A percentile compares a stretch with the other conserved stretches of the same genome.
Evolutionary conservation across 2,888 invertebrate species (phyloP).

Genomic region (Acleris laterana): DNA sequence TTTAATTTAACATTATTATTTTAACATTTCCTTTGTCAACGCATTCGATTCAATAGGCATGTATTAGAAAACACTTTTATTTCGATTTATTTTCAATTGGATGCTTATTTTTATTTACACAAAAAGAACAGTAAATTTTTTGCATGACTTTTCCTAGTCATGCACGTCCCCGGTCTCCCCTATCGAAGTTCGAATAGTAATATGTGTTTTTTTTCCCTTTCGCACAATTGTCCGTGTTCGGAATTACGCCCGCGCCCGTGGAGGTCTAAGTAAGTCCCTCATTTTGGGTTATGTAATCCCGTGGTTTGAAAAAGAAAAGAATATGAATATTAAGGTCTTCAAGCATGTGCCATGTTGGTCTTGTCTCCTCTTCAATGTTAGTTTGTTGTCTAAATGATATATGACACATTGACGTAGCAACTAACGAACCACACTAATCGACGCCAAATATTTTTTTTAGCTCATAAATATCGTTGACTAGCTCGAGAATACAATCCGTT

Average conservation of each 20-base stretch:
- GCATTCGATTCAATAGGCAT: slow-evolving; percentile 49
- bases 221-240: slow-evolving; percentile 80
- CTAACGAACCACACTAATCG: too few relatives aligned
- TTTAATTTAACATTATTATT: slow-evolving; percentile 43
- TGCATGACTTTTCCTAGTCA: slow-evolving; percentile 52
- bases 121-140: slow-evolving; percentile 42
- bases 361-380: slow-evolving; percentile 17
- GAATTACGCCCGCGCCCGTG: slow-evolving; percentile 78
- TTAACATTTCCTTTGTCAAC: slow-evolving; percentile 33
- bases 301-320: too few relatives aligned
- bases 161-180: slow-evolving; percentile 52
- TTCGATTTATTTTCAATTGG: slow-evolving; percentile 46
- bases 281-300: slow-evolving; percentile 9
- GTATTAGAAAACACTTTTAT: slow-evolving; percentile 48
- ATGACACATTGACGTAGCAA: slow-evolving; percentile 25
- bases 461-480: too few relatives aligned
- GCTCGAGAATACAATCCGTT: too few relatives aligned
- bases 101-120: slow-evolving; percentile 44
- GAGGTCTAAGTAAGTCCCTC: slow-evolving; percentile 81
- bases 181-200: slow-evolving; percentile 56
- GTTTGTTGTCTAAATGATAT: slow-evolving; percentile 20
- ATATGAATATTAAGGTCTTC: slow-evolving; percentile 17
- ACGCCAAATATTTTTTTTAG: too few relatives aligned
- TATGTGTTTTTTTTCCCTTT: slow-evolving; percentile 70
- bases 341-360: slow-evolving; percentile 50